Base-by-base conservation (phyloP, 2,113 vertebrate genomes). In the Stomatorhinus ivindoensis region DNA sequence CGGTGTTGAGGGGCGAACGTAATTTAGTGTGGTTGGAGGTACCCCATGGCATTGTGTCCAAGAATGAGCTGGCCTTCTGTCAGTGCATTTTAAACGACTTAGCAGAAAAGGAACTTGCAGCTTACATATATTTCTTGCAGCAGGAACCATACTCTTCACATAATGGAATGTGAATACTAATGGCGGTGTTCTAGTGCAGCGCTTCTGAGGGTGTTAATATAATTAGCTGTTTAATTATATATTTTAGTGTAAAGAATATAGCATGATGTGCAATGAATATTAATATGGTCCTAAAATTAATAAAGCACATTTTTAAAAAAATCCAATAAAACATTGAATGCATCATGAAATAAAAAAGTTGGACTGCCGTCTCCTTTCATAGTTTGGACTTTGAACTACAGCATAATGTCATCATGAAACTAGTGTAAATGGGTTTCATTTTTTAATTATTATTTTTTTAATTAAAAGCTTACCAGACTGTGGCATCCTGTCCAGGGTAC, bases 61-160 rank as follows among this genome's bases (percentile, higher is more conserved):
- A 85, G 47, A 86, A 46, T 53, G 76, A 80, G 46, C 87, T 87
- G 58, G 50, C 13, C 84, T 10, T 85, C 88, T 73, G 51, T 73
- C 31, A 55, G 39, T 17, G 11, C 24, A 76, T 90, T 84, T 90
- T 85, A 46, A 88, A 76, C 50, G 31, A 85, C 83, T 47, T 39
- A 51, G 61, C 73, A 31, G 76, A 91, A 89, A 86, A 87, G 15
- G 44, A 39, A 87, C 39, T 89, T 44, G 46, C 80, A 88, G 24
- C 86, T 13, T 88, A 46, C 86, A 86, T 73, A 89, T 55, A 86
- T 85, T 89, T 61, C 61, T 65, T 51, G n/a, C 51, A 84, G 48
- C 88, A 87, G 89, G 47, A 65, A 88, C 82, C 61, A n/a, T 90
- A 83, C 47, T 31, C 87, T 90, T 89, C 47, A 86, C 9, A 9